These are phyloP conservation scores for Leptinotarsa undecemlineata DNA, from an alignment of 1,140 invertebrate species.

Conservation along the genomic window DNA sequence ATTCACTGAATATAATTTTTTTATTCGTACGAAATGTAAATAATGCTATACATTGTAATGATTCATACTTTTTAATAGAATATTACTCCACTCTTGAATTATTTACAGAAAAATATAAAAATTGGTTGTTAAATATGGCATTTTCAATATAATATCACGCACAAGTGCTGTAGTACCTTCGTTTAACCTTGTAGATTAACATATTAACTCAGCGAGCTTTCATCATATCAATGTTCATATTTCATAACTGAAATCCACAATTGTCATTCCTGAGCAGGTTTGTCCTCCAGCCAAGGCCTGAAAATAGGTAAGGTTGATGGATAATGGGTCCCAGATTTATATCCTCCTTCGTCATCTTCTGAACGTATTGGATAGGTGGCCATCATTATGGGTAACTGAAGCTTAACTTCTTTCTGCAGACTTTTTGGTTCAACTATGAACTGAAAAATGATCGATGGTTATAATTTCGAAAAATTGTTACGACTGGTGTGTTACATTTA, in stretches of 20 bases:
- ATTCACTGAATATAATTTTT: no score
- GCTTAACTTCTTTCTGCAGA: constrained; percentile 87
- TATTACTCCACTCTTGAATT: background rate
- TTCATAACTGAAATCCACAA: background rate
- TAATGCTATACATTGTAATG: background rate
- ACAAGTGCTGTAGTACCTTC: constrained; percentile 8
- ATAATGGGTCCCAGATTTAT: constrained; percentile 82
- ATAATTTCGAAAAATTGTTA: no score
- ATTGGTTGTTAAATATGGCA: constrained; percentile 7
- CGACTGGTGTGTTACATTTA: no score
- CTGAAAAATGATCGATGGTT: constrained; percentile 57
- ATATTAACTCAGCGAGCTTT: background rate
- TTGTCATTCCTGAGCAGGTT: constrained; percentile 51
- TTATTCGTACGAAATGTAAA: no score
- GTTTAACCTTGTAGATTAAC: background rate
- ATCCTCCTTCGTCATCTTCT: constrained; percentile 63
- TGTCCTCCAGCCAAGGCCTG: constrained; percentile 84
- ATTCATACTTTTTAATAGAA: background rate
- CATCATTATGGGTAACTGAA: constrained; percentile 89
- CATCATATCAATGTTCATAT: background rate
- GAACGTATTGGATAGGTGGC: constrained; percentile 88
- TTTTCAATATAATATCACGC: constrained; percentile 9
- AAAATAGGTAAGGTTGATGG: constrained; percentile 91
- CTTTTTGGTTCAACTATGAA: constrained; percentile 90
- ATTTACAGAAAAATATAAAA: constrained; percentile 5